These are phyloP conservation scores for Sarcophaga subvicina DNA, from an alignment of 2,888 invertebrate genomes.

Conservation along the genomic window DNA sequence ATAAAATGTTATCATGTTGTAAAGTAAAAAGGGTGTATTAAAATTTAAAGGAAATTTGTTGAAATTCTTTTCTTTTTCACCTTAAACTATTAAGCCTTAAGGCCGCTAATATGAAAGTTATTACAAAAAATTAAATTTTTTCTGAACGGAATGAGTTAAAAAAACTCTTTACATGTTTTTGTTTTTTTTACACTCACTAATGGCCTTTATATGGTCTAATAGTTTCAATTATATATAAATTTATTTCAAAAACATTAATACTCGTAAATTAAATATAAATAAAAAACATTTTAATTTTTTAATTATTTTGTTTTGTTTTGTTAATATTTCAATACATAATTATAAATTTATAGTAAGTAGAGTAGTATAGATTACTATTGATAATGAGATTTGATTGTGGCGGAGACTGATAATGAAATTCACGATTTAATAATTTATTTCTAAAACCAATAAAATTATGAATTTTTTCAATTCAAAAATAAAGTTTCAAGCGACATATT, in stretches of 20 bases:
- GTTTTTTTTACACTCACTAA: background rate
- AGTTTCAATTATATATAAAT: conserved; percentile 23
- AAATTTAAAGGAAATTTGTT: no score
- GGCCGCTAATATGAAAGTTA: no score
- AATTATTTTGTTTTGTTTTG: background rate
- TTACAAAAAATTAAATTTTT: no score
- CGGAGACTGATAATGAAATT: conserved; percentile 36
- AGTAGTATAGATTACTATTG: background rate
- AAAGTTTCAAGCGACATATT: background rate
- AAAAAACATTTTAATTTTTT: background rate
- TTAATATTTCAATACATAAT: background rate
- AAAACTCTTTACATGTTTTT: no score
- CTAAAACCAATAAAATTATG: conserved; percentile 7
- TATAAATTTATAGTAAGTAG: background rate
- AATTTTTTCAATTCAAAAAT: background rate
- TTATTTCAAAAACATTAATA: background rate
- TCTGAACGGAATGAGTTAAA: no score
- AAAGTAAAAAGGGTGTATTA: no score
- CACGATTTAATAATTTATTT: conserved; percentile 43
- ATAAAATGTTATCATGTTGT: no score
- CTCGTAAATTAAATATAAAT: no score
- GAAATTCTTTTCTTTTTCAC: no score
- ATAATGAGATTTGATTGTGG: conserved; percentile 4
- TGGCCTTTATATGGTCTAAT: background rate
- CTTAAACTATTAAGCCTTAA: no score